Conservation (phyloP, 2,888 invertebrate genomes). For the Tribolium freemani region DNA sequence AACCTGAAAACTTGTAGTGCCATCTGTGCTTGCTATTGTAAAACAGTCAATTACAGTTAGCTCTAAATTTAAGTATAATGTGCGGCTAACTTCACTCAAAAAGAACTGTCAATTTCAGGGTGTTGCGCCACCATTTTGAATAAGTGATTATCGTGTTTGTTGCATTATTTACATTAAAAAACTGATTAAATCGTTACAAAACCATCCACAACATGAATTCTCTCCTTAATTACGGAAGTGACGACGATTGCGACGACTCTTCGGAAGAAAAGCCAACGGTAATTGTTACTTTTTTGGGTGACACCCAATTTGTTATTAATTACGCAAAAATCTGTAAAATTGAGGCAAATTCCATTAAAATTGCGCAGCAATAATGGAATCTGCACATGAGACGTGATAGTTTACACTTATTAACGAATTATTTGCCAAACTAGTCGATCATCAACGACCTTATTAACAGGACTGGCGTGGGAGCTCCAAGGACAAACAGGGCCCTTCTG, state of each 20-base stretch:
- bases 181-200: neutral
- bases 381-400: neutral
- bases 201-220: conserved; percentile 75
- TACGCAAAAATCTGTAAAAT: conserved; percentile 1
- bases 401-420: conserved; percentile 47
- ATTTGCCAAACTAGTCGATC: conserved; percentile 61
- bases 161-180: conserved; percentile 4
- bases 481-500: conserved; percentile 43
- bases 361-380: conserved; percentile 14
- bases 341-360: conserved; percentile 18
- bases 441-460: conserved; percentile 60
- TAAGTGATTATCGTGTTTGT: neutral
- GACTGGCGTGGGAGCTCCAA: conserved; percentile 49
- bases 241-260: conserved; percentile 77
- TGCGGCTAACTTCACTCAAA: neutral
- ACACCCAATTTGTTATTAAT: conserved; percentile 19
- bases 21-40: too few species aligned
- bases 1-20: too few species aligned
- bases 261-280: conserved; percentile 59
- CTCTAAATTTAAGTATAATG: too few species aligned
- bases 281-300: conserved; percentile 43
- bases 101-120: conserved; percentile 3
- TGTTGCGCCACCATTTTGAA: conserved; percentile 12
- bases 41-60: too few species aligned
- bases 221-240: conserved; percentile 83